Evolutionary conservation across 2,888 invertebrate genomes (phyloP), one percentile per base, ranked within the genome.

Genomic region (Zhengitettix transpicula): DNA sequence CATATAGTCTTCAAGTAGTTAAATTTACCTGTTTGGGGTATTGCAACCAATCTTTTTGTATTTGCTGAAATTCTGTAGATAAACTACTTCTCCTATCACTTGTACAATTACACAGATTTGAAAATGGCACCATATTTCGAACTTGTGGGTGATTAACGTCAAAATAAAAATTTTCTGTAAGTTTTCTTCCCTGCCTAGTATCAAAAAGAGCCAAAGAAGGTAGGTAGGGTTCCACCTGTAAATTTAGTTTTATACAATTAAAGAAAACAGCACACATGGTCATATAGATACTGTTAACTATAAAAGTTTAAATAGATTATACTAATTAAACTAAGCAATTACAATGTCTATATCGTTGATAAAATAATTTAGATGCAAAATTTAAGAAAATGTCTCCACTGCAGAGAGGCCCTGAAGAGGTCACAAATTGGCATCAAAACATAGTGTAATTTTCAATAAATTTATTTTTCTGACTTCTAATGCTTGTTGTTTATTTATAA

Each of bases 121-220:
- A 55, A 52, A 55, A 57, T 57, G 67, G 75, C 62, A 83, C 67
- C 71, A 84, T 76, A 62, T 77, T 78, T 56, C 78, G 74, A n/a
- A 88, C 84, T 63, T 81, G 80, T 11, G 83, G 79, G 69, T 85
- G 83, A 75, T 92, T 92, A 15, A 91, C 77, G 72, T 92, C 89
- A 69, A 91, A 90, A 72, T 92, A 86, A 75, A 95, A 95, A 74
- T 92, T 93, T 72, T 96, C 96, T 1, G 93, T 89, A 64, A 97
- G 77, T 75, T 96, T 96, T 69, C 84, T 81, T 47, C 14, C 47
- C 65, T 84, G 84, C 69, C 86, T 85, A 9, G 88, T 89, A 77
- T 98, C 97, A 73, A 90, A 98, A 52, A 98, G 75, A 60, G 92
- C 87, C 65, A 98, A 74, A 56, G 87, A 84, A 17, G 95, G 87